phyloP scores from a whole-genome alignment of 2,888 invertebrate species.

The Rhopalosiphum nymphaeae region DNA sequence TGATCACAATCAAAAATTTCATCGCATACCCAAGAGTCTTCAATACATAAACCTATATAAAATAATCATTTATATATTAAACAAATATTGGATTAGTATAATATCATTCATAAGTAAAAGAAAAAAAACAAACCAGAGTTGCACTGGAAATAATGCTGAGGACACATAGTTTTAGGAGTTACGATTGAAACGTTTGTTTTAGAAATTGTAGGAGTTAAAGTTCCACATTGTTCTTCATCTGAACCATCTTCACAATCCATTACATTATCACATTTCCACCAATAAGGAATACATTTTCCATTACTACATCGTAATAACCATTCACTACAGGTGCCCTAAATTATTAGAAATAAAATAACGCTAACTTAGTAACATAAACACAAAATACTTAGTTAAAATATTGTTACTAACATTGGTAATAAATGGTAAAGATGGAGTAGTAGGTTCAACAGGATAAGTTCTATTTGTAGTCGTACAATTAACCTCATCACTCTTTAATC shows the following conservation, averaged over 20 bases:
- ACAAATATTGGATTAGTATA: not conserved
- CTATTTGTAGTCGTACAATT: constrained; percentile 78
- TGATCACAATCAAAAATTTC: constrained; percentile 74
- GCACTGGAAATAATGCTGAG: constrained; percentile 66
- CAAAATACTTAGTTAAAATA: not conserved
- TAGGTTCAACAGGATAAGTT: constrained; percentile 69
- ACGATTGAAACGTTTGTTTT: constrained; percentile 69
- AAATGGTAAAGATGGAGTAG: constrained; percentile 57
- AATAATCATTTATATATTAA: not conserved
- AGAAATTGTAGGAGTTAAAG: constrained; percentile 67
- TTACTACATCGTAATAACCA: constrained; percentile 85
- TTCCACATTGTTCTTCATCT: constrained; percentile 78
- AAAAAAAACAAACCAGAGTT: constrained; percentile 51
- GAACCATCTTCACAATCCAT: constrained; percentile 83
- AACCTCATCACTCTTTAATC: constrained; percentile 77
- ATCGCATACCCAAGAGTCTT: constrained; percentile 77
- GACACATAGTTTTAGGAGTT: constrained; percentile 67
- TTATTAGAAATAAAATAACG: constrained; percentile 43
- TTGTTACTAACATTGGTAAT: constrained; percentile 43
- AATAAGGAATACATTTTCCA: constrained; percentile 79
- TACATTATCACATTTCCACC: constrained; percentile 84
- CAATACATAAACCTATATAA: constrained; percentile 74
- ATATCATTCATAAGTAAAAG: constrained; percentile 68
- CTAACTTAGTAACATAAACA: not conserved
- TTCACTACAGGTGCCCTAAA: constrained; percentile 74